These are phyloP conservation scores for Ligdia adustata DNA, from an alignment of 2,888 invertebrate genomes.

Conservation along the genomic window DNA sequence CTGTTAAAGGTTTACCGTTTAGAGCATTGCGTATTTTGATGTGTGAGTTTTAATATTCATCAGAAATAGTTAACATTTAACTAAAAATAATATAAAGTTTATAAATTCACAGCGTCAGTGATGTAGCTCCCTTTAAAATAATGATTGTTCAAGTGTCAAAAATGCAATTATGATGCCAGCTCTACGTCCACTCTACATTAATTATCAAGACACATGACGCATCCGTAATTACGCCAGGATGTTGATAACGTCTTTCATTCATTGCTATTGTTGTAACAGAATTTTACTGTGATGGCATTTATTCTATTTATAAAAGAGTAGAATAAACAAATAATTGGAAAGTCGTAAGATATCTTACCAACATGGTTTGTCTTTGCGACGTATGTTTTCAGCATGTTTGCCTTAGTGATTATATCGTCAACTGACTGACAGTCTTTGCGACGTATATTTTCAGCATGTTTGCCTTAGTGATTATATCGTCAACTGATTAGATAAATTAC, in stretches of 20 bases:
- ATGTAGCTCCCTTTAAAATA: constrained; percentile 1
- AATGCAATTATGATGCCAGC: constrained; percentile 11
- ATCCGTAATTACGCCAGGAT: constrained; percentile 66
- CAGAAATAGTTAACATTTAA: too few relatives aligned
- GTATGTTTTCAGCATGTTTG: constrained; percentile 11
- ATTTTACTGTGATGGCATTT: constrained; percentile 45
- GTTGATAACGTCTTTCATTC: constrained; percentile 71
- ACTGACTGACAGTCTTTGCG: too few relatives aligned
- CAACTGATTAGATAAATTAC: constrained; percentile 29
- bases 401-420: constrained; percentile 30
- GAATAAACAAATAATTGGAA: too few relatives aligned
- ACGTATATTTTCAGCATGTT: constrained; percentile 7
- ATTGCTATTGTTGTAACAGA: constrained; percentile 53
- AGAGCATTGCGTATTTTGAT: too few relatives aligned
- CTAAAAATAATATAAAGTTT: too few relatives aligned
- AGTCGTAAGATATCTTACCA: too few relatives aligned
- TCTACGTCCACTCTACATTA: constrained; percentile 17
- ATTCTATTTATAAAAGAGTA: constrained; percentile 59
- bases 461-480: constrained; percentile 28
- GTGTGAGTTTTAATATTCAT: too few relatives aligned
- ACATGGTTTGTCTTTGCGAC: constrained; percentile 14
- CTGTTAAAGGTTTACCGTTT: too few relatives aligned
- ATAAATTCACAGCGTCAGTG: neutral
- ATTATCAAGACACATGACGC: constrained; percentile 53
- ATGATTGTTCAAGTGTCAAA: constrained; percentile 4